These are phyloP conservation scores for Caerostris darwini DNA, from an alignment of 1,140 invertebrate genomes.

Conservation along the genomic window DNA sequence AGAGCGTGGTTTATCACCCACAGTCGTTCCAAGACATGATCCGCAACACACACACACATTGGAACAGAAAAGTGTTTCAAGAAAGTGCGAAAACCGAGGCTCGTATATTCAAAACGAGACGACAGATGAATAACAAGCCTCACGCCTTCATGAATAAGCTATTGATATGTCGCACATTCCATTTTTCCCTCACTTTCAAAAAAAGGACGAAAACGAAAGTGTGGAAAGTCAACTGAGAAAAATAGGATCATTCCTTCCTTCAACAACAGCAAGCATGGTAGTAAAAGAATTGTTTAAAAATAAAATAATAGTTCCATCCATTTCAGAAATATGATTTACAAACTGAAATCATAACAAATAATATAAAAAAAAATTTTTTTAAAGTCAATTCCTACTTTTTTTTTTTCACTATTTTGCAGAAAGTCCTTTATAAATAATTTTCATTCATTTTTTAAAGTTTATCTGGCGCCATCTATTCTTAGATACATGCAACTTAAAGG, in stretches of 20 bases:
- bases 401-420: too few relatives aligned
- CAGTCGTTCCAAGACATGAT: not conserved
- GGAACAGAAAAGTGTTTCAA: not conserved
- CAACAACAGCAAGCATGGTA: not conserved
- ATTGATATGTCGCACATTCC: slow-evolving; percentile 5
- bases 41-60: not conserved
- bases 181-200: not conserved
- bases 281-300: too few relatives aligned
- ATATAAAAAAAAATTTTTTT: too few relatives aligned
- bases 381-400: too few relatives aligned
- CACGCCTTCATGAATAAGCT: not conserved
- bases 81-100: not conserved
- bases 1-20: not conserved
- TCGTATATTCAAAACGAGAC: slow-evolving; percentile 10
- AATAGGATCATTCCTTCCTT: not conserved
- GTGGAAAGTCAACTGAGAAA: not conserved
- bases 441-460: too few relatives aligned
- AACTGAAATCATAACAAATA: too few relatives aligned
- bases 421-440: too few relatives aligned
- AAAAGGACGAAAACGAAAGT: not conserved
- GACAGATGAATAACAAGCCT: not conserved
- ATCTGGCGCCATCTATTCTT: too few relatives aligned
- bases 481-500: too few relatives aligned
- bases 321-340: too few relatives aligned
- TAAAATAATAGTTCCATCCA: not conserved